Conservation (phyloP, 2,113 vertebrate species). For the Pterocles gutturalis region DNA sequence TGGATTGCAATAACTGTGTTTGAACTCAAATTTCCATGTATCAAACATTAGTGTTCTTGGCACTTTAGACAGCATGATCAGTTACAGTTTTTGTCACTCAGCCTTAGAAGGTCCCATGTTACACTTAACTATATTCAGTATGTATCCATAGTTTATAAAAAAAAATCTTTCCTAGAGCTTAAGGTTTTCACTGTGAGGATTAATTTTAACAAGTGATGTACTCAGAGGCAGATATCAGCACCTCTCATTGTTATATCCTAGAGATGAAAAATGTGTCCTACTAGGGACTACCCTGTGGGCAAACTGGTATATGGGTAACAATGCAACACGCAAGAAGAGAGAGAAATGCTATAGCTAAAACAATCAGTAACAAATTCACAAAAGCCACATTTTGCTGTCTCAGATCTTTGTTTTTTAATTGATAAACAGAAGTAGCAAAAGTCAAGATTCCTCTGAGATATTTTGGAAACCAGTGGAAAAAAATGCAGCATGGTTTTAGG, state of each 20-base stretch:
- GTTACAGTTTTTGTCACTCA: not conserved
- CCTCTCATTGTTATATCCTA: no score
- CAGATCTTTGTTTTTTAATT: not conserved
- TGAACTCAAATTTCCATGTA: not conserved
- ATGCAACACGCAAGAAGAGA: not conserved
- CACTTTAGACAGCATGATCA: not conserved
- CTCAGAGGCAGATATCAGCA: not conserved
- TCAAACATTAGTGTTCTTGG: accelerated
- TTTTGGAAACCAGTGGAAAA: not conserved
- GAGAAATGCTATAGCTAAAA: not conserved
- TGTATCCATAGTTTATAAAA: not conserved
- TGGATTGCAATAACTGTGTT: not conserved
- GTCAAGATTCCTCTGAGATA: not conserved
- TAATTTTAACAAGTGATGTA: accelerated
- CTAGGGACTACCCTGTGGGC: not conserved
- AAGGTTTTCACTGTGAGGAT: not conserved
- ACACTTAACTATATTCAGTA: not conserved
- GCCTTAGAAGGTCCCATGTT: not conserved
- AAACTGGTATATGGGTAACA: not conserved
- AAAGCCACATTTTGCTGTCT: not conserved
- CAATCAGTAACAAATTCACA: not conserved
- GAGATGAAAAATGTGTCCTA: not conserved
- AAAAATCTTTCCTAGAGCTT: not conserved
- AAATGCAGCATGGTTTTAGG: not conserved
- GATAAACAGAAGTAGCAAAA: not conserved